These are phyloP conservation scores for Ypsolopha sequella DNA, from an alignment of 2,888 invertebrate genomes.

Conservation along the genomic window DNA sequence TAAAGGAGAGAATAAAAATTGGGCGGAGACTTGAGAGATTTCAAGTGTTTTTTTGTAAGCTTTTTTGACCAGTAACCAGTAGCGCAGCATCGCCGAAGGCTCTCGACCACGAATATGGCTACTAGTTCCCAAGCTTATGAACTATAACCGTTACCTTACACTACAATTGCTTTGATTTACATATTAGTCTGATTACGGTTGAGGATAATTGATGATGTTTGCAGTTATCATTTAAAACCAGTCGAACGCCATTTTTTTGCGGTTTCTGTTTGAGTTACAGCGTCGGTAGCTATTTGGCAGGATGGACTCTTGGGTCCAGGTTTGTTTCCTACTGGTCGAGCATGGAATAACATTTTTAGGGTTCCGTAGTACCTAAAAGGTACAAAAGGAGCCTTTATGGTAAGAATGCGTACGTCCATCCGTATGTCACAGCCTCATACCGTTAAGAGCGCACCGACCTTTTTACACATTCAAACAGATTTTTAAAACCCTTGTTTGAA, in stretches of 20 bases:
- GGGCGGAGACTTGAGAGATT: conserved; percentile 3
- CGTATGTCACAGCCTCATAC: no score
- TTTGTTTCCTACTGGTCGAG: no score
- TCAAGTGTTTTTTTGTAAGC: neutral
- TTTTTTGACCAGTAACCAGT: conserved; percentile 14
- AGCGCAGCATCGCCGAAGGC: conserved; percentile 18
- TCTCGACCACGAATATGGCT: conserved; percentile 5
- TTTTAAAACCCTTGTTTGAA: no score
- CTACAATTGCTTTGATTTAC: neutral
- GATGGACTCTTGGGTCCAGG: conserved; percentile 7
- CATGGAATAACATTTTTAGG: no score
- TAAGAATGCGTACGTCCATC: no score
- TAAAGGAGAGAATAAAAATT: neutral
- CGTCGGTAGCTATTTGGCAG: neutral
- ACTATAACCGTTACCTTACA: neutral
- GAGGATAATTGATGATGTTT: conserved; percentile 1
- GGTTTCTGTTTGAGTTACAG: neutral
- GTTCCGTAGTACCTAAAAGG: no score
- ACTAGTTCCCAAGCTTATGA: conserved; percentile 1
- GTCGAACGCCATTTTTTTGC: neutral
- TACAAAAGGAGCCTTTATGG: no score
- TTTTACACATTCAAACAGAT: no score
- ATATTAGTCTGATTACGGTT: neutral
- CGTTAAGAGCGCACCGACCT: no score
- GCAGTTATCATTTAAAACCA: neutral